These are phyloP conservation scores for Mastacembelus armatus DNA, from an alignment of 2,797 vertebrate genomes.

Conservation along the genomic window DNA sequence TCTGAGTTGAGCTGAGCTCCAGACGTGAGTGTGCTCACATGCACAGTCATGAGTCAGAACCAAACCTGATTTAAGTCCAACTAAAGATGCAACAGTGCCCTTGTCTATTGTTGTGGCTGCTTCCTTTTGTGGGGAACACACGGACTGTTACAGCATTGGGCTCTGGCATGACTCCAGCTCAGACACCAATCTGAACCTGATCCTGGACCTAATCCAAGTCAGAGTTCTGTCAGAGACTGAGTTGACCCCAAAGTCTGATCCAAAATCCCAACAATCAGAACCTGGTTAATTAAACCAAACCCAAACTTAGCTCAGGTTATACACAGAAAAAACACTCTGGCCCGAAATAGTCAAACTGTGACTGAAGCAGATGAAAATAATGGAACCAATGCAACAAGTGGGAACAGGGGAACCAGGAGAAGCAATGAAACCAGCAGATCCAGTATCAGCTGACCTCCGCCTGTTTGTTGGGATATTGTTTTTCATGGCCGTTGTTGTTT, in stretches of 20 bases:
- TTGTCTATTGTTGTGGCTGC: no score
- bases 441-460: constrained; percentile 50
- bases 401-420: neutral
- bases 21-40: no score
- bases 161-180: no score
- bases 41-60: no score
- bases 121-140: no score
- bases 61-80: neutral
- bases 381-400: neutral
- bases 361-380: neutral
- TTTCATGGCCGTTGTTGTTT: constrained; percentile 52
- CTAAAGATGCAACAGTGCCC: no score
- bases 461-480: constrained; percentile 37
- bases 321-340: neutral
- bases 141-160: no score
- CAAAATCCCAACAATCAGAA: no score
- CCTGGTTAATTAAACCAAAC: no score
- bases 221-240: neutral
- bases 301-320: neutral
- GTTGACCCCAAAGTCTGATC: no score
- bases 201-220: neutral
- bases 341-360: neutral
- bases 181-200: neutral
- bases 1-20: no score
- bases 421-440: constrained; percentile 1